Evolutionary conservation across 2,888 invertebrate species (phyloP), one percentile per base, ranked within the genome.

Genomic region (Cryptocephalus primarius): DNA sequence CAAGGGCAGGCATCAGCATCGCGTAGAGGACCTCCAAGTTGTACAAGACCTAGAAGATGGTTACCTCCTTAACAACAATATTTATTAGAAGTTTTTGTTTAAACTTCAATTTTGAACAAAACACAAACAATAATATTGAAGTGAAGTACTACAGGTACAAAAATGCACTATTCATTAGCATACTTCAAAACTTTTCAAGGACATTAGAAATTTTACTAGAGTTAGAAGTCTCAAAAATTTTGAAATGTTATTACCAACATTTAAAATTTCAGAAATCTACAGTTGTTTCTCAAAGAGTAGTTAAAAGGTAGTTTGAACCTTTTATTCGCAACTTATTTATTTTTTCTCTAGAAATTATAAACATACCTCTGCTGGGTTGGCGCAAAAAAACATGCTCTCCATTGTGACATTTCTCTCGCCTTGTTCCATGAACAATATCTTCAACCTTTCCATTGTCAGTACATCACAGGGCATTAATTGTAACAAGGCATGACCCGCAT

Each of bases 1-100:
- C 88, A 46, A 66, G 51, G 8, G 93, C 90, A 10, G 96, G 96
- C 85, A 96, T 89, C 52, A 96, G 74, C 68, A 94, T 77, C 51
- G 91, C 85, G 69, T 95, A 92, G 50, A 93, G 74, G 9, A 70
- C 66, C 55, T 70, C 69, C 48, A 70, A 60, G 48, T 69, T 66
- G 70, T 95, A 92, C 52, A 93, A 74, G 42, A 94, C 82, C 80
- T 83, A 60, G 12, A 72, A 67, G 32, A 31, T 12, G 22, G 1
- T 12, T 32, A 38, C 10, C 11, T 10, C 6, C 11, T 34, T 42
- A 22, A 6, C 6, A 22, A 22, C 22, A 22, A 22, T 22, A 22
- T 22, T 22, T 22, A 2, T 22, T 22, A 22, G 22, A 4, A 4
- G 6, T 22, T 22, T 22, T 22, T 36, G 36, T 36, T 11, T 4